A percentile compares a stretch with the other conserved stretches of the same genome.
Conservation (phyloP, 2,888 invertebrate species). For the Leucophora obtusa region DNA sequence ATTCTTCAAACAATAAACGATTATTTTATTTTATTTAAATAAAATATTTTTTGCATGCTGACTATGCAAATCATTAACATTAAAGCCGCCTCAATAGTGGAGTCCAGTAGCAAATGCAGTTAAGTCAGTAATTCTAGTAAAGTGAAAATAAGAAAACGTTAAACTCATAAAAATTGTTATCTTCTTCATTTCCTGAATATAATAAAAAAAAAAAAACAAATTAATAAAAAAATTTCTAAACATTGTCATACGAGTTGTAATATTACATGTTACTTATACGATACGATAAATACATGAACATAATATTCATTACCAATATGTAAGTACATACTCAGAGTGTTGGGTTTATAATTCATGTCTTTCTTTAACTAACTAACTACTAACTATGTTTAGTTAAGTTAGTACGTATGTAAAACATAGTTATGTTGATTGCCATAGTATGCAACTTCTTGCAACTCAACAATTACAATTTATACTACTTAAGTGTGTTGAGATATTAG, state of each 20-base stretch:
- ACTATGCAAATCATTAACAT: slow-evolving; percentile 48
- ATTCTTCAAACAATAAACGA: slow-evolving; percentile 33
- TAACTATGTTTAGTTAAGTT: slow-evolving; percentile 1
- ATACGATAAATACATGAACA: not conserved
- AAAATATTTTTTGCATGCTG: slow-evolving; percentile 43
- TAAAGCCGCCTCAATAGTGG: slow-evolving; percentile 34
- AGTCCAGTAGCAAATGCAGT: slow-evolving; percentile 24
- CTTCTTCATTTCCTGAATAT: slow-evolving; percentile 62
- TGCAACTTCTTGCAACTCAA: slow-evolving; percentile 13
- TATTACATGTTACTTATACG: not conserved
- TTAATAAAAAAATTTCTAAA: not conserved
- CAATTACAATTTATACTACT: slow-evolving; percentile 32
- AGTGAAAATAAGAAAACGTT: slow-evolving; percentile 52
- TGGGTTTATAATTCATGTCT: not conserved
- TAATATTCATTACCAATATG: slow-evolving; percentile 1
- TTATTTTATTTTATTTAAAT: slow-evolving; percentile 32
- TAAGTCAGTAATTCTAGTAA: slow-evolving; percentile 39
- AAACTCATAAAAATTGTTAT: slow-evolving; percentile 61
- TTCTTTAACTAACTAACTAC: not conserved
- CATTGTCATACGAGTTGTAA: slow-evolving; percentile 2
- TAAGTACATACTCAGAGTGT: not conserved
- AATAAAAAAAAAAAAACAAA: slow-evolving; percentile 13
- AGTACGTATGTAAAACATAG: not conserved
- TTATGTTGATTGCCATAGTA: not conserved
- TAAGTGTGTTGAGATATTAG: not conserved